Evolutionary conservation across 2,797 vertebrate genomes (phyloP), one percentile per base, ranked within the genome.

Genomic region (Emydoidea blandingii): DNA sequence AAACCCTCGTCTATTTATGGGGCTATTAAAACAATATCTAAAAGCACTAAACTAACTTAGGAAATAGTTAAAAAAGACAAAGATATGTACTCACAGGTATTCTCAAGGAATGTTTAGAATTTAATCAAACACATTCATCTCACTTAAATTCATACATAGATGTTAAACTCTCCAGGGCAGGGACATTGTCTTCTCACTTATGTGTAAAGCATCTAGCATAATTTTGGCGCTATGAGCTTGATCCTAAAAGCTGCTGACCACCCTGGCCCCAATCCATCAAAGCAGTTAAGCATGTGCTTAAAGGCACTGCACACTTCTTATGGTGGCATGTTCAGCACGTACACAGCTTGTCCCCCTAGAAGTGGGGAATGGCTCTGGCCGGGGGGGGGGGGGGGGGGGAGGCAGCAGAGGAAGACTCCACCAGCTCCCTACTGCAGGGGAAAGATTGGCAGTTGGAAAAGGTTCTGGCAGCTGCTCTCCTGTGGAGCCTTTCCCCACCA

Each of bases 1-100:
- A 56, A 18, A 21, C 1, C 12, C 10, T 81, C 25, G 23, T 72
- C 95, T 91, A 93, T 96, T 97, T 97, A 96, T 92, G 82, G 84
- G 89, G 86, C 95, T 96, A 93, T 96, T 94, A 97, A 97, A 96
- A 96, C 93, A 74, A 74, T 88, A 90, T 92, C 89, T 91, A 96
- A 94, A 54, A 96, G 49, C 50, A 92, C 34, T 91, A 83, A 94
- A 92, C 74, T 82, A 94, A 92, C 79, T 74, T 52, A 94, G 91
- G 82, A 93, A 94, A 92, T 93, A 91, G 89, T 87, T 92, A 88
- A 92, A 92, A 83, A 86, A 93, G 80, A 91, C 57, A 52, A 85
- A 93, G 93, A 88, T 89, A 81, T 78, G 47, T 88, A 50, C 86
- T 95, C 84, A 8, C 14, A 90, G 84, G 54, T 53, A 54, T 88